Evolutionary conservation across 23 tunicate genomes (phyloP).

Genomic region (Botrylloides violaceus): DNA sequence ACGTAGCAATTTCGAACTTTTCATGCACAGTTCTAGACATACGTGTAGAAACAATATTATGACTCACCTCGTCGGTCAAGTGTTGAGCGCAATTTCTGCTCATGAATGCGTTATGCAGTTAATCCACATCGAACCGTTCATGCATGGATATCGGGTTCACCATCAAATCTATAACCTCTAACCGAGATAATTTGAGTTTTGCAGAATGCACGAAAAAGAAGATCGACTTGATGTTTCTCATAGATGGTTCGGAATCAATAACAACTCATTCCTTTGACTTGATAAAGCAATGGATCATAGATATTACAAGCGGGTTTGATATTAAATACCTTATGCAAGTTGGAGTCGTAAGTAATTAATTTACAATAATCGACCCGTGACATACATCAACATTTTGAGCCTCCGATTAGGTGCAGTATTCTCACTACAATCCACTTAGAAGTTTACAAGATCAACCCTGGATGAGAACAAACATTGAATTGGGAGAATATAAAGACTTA

Average conservation of each 20-base stretch:
- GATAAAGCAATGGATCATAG: conserved; percentile 69
- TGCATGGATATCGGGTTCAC: not conserved
- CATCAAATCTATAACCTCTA: too few species aligned
- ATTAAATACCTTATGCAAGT: conserved; percentile 54
- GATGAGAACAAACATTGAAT: conserved; percentile 47
- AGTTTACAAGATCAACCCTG: conserved; percentile 21
- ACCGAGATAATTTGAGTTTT: too few species aligned
- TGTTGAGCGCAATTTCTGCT: too few species aligned
- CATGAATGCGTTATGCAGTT: not conserved
- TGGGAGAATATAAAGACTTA: conserved; percentile 44
- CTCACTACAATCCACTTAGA: conserved; percentile 28
- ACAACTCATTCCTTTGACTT: conserved; percentile 42
- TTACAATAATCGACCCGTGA: not conserved
- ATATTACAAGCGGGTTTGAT: conserved; percentile 68
- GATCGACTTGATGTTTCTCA: conserved; percentile 79
- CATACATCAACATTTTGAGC: not conserved
- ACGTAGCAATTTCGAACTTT: too few species aligned
- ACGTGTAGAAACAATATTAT: too few species aligned
- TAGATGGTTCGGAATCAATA: conserved; percentile 75
- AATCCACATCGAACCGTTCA: not conserved
- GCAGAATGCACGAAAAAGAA: conserved; percentile 52
- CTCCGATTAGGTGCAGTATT: conserved; percentile 80
- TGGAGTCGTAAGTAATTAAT: conserved; percentile 78
- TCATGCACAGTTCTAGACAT: too few species aligned
- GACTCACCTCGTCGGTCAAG: too few species aligned